A percentile compares a stretch with the other conserved stretches of the same genome.
Evolutionary conservation across 2,113 vertebrate genomes (phyloP).

Genomic region (Siphamia tubifer): DNA sequence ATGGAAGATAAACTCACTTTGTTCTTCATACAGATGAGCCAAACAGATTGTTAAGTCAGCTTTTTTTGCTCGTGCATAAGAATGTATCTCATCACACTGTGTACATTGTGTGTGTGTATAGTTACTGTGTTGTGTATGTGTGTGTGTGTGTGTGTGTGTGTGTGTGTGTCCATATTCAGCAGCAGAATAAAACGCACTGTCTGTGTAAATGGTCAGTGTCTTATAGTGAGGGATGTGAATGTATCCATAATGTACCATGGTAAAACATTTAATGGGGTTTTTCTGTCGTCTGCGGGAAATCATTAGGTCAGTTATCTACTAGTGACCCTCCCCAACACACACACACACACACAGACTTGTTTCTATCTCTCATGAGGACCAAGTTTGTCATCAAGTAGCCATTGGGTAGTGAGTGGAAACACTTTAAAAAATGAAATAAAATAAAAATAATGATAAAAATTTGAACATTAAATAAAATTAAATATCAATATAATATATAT

Average conservation of each 20-base stretch:
- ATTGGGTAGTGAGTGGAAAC: too few species aligned
- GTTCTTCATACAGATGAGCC: background rate
- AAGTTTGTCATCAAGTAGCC: too few species aligned
- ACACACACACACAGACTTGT: background rate
- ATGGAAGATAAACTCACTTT: background rate
- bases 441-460: too few species aligned
- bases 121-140: too few species aligned
- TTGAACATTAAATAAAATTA: too few species aligned
- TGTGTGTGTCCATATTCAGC: slow-evolving; percentile 54
- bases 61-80: slow-evolving; percentile 28
- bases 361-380: too few species aligned
- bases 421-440: too few species aligned
- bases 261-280: slow-evolving; percentile 60
- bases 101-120: slow-evolving; percentile 26
- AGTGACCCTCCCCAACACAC: too few species aligned
- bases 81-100: slow-evolving; percentile 37
- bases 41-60: slow-evolving; percentile 15
- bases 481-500: too few species aligned
- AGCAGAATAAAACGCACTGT: slow-evolving; percentile 5
- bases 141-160: background rate
- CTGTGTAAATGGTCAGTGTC: slow-evolving; percentile 16
- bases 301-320: slow-evolving; percentile 26
- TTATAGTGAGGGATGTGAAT: slow-evolving; percentile 8
- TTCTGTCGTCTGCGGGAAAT: slow-evolving; percentile 22
- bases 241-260: slow-evolving; percentile 51